Base-by-base conservation (phyloP, 2,888 invertebrate genomes). In the Leucophenga maculata region DNA sequence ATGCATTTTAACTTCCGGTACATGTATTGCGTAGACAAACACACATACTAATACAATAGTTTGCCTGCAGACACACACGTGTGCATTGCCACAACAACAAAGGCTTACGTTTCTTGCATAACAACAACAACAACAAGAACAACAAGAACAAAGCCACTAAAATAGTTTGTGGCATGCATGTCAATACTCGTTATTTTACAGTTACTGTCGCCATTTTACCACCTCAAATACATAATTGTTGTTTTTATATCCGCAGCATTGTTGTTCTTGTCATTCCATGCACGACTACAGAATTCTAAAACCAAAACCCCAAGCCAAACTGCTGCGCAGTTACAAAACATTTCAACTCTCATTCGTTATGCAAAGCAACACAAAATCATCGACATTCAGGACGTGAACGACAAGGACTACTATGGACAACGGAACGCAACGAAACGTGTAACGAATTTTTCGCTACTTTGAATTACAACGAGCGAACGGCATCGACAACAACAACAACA, bases 91-190 rank as follows among this genome's bases (percentile, higher is more conserved):
- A 18, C 50, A 50, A 50, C 6, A 50, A 18, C 3, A 39, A 39
- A 39, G 11, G 11, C 3, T 6, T 11, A 3, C 11, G 32, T 6
- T 39, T 39, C 8, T 39, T 39, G 39, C 39, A 39, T 50, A 3
- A 18, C 50, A 50, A 50, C 18, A n/a, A n/a, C n/a, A n/a, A n/a
- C n/a, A n/a, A n/a, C n/a, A n/a, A n/a, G n/a, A n/a, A n/a, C n/a
- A 48, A 48, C 16, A 48, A 48, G 6, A 26, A n/a, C 22, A 48
- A 64, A 64, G 48, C 62, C 46, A 46, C 46, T 46, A 64, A 32
- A 48, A 48, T 48, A 64, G 62, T 48, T 22, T 64, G 62, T 64
- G 62, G 62, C 62, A 64, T 64, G 62, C 62, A 64, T 64, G 62
- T 22, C 46, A 48, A 64, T 64, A 64, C 62, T 46, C 62, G 48